Conservation (phyloP, 2,113 vertebrate species). For the Hypanus sabinus region DNA sequence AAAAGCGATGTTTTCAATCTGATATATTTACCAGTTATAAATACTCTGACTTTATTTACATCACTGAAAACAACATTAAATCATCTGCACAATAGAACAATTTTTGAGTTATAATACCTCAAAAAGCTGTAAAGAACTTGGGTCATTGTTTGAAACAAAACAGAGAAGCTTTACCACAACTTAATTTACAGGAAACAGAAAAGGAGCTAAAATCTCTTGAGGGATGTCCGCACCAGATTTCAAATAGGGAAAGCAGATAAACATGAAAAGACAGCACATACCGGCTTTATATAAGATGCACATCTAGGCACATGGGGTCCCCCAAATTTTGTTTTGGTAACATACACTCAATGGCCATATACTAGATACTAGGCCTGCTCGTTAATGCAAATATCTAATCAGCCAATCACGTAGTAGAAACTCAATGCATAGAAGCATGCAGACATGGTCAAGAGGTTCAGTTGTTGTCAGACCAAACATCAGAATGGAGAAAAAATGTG, state of each 20-base stretch:
- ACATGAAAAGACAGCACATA: neutral
- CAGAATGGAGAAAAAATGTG: too few relatives aligned
- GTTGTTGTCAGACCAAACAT: too few relatives aligned
- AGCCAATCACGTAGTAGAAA: too few relatives aligned
- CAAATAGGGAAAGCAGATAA: neutral
- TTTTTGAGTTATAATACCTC: neutral
- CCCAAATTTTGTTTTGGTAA: neutral
- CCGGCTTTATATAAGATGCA: neutral
- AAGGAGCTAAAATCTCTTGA: neutral
- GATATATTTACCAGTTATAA: conserved; percentile 27
- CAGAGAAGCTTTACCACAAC: neutral
- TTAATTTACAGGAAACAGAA: neutral
- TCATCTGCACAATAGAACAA: neutral
- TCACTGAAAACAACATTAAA: conserved; percentile 7
- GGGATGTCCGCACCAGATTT: neutral
- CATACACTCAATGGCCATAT: neutral
- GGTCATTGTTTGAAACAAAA: neutral
- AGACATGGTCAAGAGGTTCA: too few relatives aligned
- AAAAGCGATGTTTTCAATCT: conserved; percentile 19
- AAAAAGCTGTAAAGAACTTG: conserved; percentile 12
- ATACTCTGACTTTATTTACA: conserved; percentile 11
- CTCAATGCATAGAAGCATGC: too few relatives aligned
- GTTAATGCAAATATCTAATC: too few relatives aligned
- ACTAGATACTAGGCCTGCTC: too few relatives aligned
- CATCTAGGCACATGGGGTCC: neutral